These are phyloP conservation scores for Scolanthus callimorphus DNA, from an alignment of 92 coral and sea anemone species.

Conservation along the genomic window DNA sequence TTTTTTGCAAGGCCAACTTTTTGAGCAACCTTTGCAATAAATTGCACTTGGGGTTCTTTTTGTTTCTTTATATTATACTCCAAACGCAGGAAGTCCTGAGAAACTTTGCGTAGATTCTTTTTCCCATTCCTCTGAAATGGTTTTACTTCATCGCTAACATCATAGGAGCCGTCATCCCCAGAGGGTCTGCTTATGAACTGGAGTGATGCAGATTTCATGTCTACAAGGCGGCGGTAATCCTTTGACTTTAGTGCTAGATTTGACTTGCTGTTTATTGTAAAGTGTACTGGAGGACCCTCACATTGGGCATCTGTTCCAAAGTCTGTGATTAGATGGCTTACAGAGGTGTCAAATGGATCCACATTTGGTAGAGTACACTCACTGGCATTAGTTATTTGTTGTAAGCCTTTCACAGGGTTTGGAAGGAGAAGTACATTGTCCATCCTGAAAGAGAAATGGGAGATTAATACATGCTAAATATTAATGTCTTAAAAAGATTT, in stretches of 20 bases:
- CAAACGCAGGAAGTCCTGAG: conserved; percentile 53
- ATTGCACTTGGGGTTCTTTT: conserved; percentile 16
- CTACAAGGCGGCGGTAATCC: conserved; percentile 18
- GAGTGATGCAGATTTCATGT: conserved; percentile 36
- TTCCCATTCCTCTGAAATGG: conserved; percentile 29
- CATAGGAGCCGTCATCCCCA: conserved; percentile 47
- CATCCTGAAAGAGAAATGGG: conserved; percentile 21
- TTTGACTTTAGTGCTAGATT: conserved; percentile 26
- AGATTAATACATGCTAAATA: too few species aligned
- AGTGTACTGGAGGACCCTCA: conserved; percentile 42
- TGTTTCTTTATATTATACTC: conserved; percentile 30
- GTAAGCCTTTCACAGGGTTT: conserved; percentile 40
- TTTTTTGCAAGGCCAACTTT: conserved; percentile 26
- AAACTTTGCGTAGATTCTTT: conserved; percentile 15
- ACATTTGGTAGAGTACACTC: conserved; percentile 56
- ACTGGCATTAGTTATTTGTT: conserved; percentile 33
- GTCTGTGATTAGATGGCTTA: conserved; percentile 43
- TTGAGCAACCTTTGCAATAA: conserved; percentile 47
- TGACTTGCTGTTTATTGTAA: conserved; percentile 23
- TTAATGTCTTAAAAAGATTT: too few species aligned
- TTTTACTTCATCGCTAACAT: conserved; percentile 35
- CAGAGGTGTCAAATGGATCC: conserved; percentile 62
- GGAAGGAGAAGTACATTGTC: conserved; percentile 49
- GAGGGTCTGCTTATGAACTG: conserved; percentile 43
- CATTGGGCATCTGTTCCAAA: conserved; percentile 48